Base-by-base conservation (phyloP, 2,797 vertebrate genomes). In the Pogonophryne albipinna region DNA sequence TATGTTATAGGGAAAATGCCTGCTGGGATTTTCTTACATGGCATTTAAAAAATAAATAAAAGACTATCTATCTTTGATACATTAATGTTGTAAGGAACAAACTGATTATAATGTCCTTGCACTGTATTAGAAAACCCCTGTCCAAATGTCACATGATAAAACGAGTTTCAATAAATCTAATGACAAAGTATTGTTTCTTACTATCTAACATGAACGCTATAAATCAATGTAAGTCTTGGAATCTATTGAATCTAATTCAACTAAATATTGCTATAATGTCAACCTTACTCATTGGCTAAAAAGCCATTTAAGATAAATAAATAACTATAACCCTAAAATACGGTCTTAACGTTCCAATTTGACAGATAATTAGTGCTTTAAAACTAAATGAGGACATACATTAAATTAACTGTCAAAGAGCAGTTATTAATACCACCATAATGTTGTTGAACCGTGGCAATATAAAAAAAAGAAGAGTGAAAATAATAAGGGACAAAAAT, bases 351-450 rank as follows among this genome's bases (percentile, higher is more conserved):
- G 34, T 55, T 68, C 10, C 41, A 52, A 9, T 78, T 49, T 73
- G 63, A 64, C 56, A 71, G 59, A 60, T 53, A 74, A 59, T 83
- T 80, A 80, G 61, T 66, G 62, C 57, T 56, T 67, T 61, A 46
- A 27, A 65, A 79, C 61, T 61, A 75, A 85, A 83, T 70, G 67
- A 76, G 78, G 71, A 45, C 74, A 74, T 85, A 38, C 34, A 9
- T 38, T 38, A 49, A 83, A 89, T 85, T 64, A 63, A 61, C 41
- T 73, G 79, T 63, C 50, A 73, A 78, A 68, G 60, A 72, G 71
- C 53, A 5, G 44, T 63, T 49, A 79, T 79, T 62, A 74, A 72
- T 57, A 55, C 58, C 73, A 15, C 64, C 66, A 71, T 75, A 82
- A 78, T 68, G 64, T 44, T 23, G 61, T 20, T 69, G 74, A 79